Conservation (phyloP, 2,888 invertebrate genomes). For the Cosmia trapezina region DNA sequence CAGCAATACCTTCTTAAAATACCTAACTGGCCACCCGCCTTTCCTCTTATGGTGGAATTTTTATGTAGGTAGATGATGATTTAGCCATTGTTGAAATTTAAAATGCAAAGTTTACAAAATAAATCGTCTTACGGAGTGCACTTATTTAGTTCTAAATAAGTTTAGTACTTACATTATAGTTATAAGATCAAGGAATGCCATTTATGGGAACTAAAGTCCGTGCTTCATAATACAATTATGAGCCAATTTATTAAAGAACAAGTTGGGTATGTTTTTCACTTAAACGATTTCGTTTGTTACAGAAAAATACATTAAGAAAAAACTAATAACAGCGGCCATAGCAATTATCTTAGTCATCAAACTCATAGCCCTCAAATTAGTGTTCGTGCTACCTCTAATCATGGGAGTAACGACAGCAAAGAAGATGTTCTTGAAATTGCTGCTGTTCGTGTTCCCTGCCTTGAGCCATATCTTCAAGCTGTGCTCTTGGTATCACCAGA, state of each 20-base stretch:
- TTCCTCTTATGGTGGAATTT: too few species aligned
- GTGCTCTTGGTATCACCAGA: conserved; percentile 95
- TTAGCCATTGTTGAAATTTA: not conserved
- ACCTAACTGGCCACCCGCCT: too few species aligned
- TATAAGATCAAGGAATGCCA: not conserved
- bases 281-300: conserved; percentile 74
- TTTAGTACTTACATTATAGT: not conserved
- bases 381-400: conserved; percentile 94
- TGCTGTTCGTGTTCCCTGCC: conserved; percentile 95
- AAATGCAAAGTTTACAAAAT: not conserved
- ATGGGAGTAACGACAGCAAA: conserved; percentile 96
- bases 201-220: not conserved
- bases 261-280: not conserved
- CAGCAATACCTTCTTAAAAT: too few species aligned
- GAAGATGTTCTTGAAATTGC: conserved; percentile 94
- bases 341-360: conserved; percentile 94
- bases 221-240: not conserved
- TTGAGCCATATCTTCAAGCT: conserved; percentile 95
- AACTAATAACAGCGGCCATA: conserved; percentile 93
- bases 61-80: not conserved
- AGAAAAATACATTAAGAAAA: conserved; percentile 95
- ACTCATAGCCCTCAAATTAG: conserved; percentile 94
- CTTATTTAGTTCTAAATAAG: not conserved
- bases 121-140: not conserved
- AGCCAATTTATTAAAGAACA: not conserved